phyloP scores from a whole-genome alignment of 2,888 invertebrate genomes.

The Amphipoea lucens region DNA sequence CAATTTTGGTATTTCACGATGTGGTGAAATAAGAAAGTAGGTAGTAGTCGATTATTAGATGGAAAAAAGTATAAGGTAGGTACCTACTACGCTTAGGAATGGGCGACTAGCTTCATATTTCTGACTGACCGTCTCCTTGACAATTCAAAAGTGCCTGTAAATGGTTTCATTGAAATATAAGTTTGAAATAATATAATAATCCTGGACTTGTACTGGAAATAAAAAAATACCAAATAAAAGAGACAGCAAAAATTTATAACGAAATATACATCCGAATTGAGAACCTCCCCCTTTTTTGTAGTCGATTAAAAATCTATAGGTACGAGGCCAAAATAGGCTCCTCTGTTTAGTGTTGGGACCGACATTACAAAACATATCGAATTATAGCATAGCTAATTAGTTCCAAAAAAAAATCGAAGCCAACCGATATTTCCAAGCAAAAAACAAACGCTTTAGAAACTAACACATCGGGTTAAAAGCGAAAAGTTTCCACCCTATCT shows the following conservation, averaged over 20 bases:
- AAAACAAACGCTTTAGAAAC: background rate
- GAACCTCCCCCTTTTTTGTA: no score
- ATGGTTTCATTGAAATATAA: background rate
- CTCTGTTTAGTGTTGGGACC: background rate
- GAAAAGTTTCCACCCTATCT: constrained; percentile 4
- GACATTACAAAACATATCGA: no score
- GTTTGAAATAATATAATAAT: no score
- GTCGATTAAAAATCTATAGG: background rate
- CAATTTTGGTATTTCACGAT: constrained; percentile 12
- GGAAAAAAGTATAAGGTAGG: background rate
- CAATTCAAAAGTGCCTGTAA: background rate
- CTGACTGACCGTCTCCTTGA: background rate
- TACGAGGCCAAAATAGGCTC: no score
- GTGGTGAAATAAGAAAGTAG: constrained; percentile 1
- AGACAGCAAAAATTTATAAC: background rate
- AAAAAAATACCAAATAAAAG: background rate
- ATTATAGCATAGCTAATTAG: no score
- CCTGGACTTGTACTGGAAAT: background rate
- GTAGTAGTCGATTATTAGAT: background rate
- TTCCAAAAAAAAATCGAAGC: background rate
- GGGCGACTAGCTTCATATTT: background rate
- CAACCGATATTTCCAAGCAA: background rate
- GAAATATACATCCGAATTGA: background rate
- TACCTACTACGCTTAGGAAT: background rate
- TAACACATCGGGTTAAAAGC: constrained; percentile 5